These are phyloP conservation scores for Aythya baeri DNA, from an alignment of 2,113 vertebrate species.

Conservation along the genomic window DNA sequence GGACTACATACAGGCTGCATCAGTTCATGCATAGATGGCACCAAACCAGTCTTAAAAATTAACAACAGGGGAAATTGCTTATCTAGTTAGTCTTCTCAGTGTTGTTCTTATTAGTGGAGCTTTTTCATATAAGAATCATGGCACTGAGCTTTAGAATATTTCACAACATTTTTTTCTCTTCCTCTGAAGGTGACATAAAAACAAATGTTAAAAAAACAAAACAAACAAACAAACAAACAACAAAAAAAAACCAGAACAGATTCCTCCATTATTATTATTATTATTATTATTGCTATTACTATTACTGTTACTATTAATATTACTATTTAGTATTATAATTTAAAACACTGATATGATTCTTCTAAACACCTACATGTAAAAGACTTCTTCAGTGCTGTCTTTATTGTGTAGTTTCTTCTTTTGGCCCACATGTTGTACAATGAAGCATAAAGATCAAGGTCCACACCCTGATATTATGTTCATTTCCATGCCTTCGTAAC, in stretches of 20 bases:
- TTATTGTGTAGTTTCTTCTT: slow-evolving; percentile 54
- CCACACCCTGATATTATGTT: background rate
- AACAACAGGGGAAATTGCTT: background rate
- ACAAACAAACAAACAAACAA: background rate
- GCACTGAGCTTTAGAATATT: background rate
- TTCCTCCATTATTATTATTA: slow-evolving; percentile 7
- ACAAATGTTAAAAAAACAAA: background rate
- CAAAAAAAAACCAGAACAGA: background rate
- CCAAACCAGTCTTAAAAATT: slow-evolving; percentile 16
- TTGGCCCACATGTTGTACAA: background rate
- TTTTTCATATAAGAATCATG: background rate
- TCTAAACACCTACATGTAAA: slow-evolving; percentile 6
- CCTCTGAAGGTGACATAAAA: background rate
- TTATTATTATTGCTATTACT: background rate
- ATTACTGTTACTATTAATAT: background rate
- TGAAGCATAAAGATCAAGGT: slow-evolving; percentile 23
- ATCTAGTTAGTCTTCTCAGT: background rate
- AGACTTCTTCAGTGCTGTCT: background rate
- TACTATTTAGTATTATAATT: slow-evolving; percentile 11
- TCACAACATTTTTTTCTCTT: background rate
- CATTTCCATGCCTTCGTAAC: background rate
- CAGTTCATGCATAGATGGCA: background rate
- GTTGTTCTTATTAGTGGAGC: background rate
- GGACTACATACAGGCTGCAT: background rate
- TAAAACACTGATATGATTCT: slow-evolving; percentile 38